Evolutionary conservation across 1,140 invertebrate genomes (phyloP).

Genomic region (Eumaeus atala): DNA sequence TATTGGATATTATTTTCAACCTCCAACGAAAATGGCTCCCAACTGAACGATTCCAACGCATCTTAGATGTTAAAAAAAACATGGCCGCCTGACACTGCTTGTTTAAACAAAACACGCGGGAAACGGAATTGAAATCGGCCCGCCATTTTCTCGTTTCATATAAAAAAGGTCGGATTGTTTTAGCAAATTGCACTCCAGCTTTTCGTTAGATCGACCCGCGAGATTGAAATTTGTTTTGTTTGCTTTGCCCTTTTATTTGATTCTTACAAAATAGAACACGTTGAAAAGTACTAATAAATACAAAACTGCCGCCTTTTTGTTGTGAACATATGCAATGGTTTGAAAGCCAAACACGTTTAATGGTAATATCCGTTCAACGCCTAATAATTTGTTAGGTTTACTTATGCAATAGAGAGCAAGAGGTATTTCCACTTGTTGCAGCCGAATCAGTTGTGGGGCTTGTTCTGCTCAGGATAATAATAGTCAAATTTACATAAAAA

Average conservation of each 20-base stretch:
- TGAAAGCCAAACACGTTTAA: too few relatives aligned
- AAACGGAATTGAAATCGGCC: constrained; percentile 10
- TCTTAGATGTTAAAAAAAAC: constrained; percentile 23
- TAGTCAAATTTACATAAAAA: too few relatives aligned
- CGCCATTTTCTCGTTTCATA: constrained; percentile 17
- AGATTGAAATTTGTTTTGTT: constrained; percentile 36
- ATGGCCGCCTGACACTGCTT: constrained; percentile 20
- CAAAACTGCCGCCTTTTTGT: too few relatives aligned
- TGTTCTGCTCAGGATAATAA: too few relatives aligned
- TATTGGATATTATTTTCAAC: constrained; percentile 25
- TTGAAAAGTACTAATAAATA: background rate
- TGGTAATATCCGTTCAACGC: too few relatives aligned
- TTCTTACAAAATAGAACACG: background rate
- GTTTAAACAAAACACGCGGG: constrained; percentile 17
- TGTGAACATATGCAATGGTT: too few relatives aligned
- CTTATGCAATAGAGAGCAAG: too few relatives aligned
- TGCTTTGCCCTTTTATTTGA: constrained; percentile 20
- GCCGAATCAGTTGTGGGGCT: too few relatives aligned
- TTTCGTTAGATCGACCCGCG: constrained; percentile 17
- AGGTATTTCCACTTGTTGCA: too few relatives aligned
- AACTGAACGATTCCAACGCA: constrained; percentile 29
- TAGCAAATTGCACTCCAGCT: constrained; percentile 29
- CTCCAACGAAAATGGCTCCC: constrained; percentile 39
- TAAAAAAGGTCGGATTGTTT: constrained; percentile 35
- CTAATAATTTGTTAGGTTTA: too few relatives aligned